Conservation (phyloP, 2,888 invertebrate species). For the Cynaeus angustus region DNA sequence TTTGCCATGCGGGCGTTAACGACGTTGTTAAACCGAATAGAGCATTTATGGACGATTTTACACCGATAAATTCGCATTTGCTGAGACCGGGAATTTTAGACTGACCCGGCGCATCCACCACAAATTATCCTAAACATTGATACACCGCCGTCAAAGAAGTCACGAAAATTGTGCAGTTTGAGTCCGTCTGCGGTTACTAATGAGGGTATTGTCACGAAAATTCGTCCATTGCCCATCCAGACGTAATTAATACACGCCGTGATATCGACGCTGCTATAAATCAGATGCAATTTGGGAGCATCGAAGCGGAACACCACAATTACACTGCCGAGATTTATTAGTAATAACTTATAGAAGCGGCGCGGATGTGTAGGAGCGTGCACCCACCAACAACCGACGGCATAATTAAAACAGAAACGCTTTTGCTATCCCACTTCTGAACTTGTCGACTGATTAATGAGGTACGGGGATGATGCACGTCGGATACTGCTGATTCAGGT, state of each 20-base stretch:
- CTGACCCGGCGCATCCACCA: conserved; percentile 33
- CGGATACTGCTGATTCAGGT: conserved; percentile 67
- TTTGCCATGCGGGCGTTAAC: conserved; percentile 53
- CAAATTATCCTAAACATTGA: conserved; percentile 6
- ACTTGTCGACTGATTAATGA: conserved; percentile 62
- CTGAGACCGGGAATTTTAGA: conserved; percentile 17
- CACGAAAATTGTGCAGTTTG: conserved; percentile 2
- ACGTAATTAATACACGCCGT: conserved; percentile 51
- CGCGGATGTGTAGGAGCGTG: conserved; percentile 39
- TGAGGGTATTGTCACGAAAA: conserved; percentile 47
- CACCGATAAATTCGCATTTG: conserved; percentile 24
- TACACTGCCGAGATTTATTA: conserved; percentile 65
- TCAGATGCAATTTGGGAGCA: conserved; percentile 56
- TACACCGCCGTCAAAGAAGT: conserved; percentile 17
- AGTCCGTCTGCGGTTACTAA: conserved; percentile 46
- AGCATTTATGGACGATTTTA: conserved; percentile 27
- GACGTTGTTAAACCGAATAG: conserved; percentile 49
- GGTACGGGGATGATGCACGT: conserved; percentile 61
- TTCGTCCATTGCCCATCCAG: conserved; percentile 44
- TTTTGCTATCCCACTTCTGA: conserved; percentile 32
- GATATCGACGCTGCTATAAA: conserved; percentile 60
- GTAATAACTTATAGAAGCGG: conserved; percentile 64
- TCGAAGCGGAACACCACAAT: conserved; percentile 65
- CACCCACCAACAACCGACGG: conserved; percentile 19
- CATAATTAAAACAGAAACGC: conserved; percentile 41